phyloP scores from a whole-genome alignment of 1,140 invertebrate species.

The Euwallacea similis region DNA sequence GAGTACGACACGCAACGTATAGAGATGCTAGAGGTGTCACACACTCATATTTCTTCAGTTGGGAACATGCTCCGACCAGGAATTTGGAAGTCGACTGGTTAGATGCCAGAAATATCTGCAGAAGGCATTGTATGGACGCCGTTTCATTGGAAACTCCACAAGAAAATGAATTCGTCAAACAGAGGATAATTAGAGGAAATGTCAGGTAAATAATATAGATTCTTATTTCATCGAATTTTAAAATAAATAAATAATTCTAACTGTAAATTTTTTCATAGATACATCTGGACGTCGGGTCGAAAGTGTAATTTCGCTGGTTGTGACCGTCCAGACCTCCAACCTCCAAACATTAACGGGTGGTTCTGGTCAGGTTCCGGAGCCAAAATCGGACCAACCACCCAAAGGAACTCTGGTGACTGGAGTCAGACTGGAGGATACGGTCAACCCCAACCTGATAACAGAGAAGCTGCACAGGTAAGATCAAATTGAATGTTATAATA shows the following conservation, averaged over 20 bases:
- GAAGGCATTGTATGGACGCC: slow-evolving; percentile 90
- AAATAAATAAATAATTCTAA: slow-evolving; percentile 42
- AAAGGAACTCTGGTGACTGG: slow-evolving; percentile 87
- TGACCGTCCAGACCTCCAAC: slow-evolving; percentile 82
- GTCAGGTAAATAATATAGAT: slow-evolving; percentile 24
- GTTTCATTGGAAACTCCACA: slow-evolving; percentile 86
- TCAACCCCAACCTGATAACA: slow-evolving; percentile 84
- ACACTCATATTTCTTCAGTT: slow-evolving; percentile 92
- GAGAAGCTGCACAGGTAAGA: slow-evolving; percentile 80
- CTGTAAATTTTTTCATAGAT: slow-evolving; percentile 52
- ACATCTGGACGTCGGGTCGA: slow-evolving; percentile 88
- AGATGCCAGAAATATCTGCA: slow-evolving; percentile 87
- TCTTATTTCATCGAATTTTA: slow-evolving; percentile 1
- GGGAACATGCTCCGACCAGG: slow-evolving; percentile 84
- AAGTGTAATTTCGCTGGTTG: slow-evolving; percentile 93
- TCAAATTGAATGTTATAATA: background rate
- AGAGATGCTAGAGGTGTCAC: slow-evolving; percentile 81
- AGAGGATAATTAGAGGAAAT: slow-evolving; percentile 73
- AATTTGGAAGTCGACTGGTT: slow-evolving; percentile 88
- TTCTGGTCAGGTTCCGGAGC: slow-evolving; percentile 91
- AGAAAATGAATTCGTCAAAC: slow-evolving; percentile 89
- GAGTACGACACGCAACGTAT: slow-evolving; percentile 83
- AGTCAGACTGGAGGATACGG: slow-evolving; percentile 82
- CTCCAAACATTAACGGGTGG: slow-evolving; percentile 87
- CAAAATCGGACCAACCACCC: slow-evolving; percentile 84